Conservation (phyloP, 2,797 vertebrate species). For the Pantherophis vulpinus region DNA sequence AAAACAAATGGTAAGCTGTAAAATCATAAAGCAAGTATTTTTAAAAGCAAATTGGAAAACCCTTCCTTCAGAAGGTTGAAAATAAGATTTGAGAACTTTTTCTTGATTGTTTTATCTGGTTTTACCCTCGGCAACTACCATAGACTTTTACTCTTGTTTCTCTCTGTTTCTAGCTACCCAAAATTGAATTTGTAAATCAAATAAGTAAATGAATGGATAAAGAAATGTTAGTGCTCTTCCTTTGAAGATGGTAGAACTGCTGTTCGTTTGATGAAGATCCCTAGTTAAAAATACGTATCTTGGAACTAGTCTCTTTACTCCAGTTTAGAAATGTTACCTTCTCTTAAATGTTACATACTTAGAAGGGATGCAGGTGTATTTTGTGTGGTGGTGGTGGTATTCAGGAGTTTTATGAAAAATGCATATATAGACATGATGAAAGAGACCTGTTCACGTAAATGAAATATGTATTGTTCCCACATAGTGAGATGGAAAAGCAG, state of each 20-base stretch:
- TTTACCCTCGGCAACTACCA: not conserved
- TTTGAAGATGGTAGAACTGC: not conserved
- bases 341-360: not conserved
- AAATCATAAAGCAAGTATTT: not conserved
- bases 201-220: not conserved
- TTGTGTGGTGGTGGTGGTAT: not conserved
- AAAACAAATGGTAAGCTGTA: not conserved
- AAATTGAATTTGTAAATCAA: not conserved
- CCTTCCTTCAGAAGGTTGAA: not conserved
- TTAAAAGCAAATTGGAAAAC: not conserved
- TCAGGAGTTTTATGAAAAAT: not conserved
- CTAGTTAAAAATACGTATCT: not conserved
- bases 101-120: not conserved
- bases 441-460: not conserved
- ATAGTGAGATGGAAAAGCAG: slow-evolving; percentile 98
- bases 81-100: not conserved
- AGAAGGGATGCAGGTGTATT: not conserved
- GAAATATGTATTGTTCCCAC: not conserved
- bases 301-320: not conserved
- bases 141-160: not conserved
- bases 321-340: not conserved
- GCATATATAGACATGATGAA: not conserved
- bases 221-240: not conserved
- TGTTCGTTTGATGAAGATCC: not conserved
- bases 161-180: not conserved